Evolutionary conservation across 2,888 invertebrate species (phyloP), one percentile per base, ranked within the genome.

Genomic region (Pomacea canaliculata): DNA sequence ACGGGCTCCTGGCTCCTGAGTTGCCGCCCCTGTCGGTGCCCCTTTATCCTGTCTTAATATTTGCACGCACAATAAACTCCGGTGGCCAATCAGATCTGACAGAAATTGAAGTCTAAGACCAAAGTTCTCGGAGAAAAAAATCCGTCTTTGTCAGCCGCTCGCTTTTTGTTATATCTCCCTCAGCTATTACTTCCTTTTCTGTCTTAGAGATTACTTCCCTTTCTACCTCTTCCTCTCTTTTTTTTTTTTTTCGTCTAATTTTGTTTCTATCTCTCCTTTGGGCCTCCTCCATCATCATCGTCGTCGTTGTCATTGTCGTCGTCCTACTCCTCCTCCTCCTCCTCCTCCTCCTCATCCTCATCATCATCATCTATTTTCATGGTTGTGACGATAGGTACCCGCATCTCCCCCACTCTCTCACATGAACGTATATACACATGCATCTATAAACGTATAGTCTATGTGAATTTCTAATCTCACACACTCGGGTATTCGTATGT

Each of bases 21-120:
- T 63, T 27, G 63, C 23, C 27, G 23, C 23, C 63, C 63, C 63
- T 27, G 63, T 27, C 23, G n/a, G 63, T 27, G 63, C 27, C 63
- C 27, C 27, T 37, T 68, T 59, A 66, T 67, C 60, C 59, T 73
- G 63, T 68, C 66, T 73, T 65, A 73, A 73, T 73, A 73, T 67
- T 56, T 37, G 65, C 73, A 73, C 73, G 73, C 73, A 56, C 73
- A 65, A 73, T 73, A 73, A 73, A 73, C 66, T 73, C 59, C 67
- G 51, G 51, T 65, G 60, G 67, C 73, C 73, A 73, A 73, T 73
- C 73, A 73, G 67, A 73, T 27, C 59, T 73, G 73, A 73, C 66
- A 73, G 73, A 67, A 67, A 66, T 68, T 65, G 27, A 66, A 73
- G 73, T 56, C 63, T 12, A 56, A 27, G 63, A 63, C 63, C 27